These are phyloP conservation scores for Uromys caudimaculatus DNA, from an alignment of 2,797 vertebrate genomes.

Conservation along the genomic window DNA sequence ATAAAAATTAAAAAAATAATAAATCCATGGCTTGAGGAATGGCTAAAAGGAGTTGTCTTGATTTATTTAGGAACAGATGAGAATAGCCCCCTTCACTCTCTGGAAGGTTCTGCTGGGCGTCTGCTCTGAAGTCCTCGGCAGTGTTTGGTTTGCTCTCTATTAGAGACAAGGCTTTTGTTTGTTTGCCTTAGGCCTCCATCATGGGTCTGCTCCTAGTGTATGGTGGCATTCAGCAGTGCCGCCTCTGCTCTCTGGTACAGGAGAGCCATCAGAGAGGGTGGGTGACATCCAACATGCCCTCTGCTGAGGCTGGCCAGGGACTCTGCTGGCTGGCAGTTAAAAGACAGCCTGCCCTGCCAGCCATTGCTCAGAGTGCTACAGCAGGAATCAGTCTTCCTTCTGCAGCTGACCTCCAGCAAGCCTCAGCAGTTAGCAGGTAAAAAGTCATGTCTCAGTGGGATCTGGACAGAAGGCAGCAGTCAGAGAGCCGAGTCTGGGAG, in stretches of 20 bases:
- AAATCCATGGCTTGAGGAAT: not conserved
- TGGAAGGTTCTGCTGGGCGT: not conserved
- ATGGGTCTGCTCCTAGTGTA: not conserved
- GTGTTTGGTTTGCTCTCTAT: not conserved
- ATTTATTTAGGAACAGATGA: not conserved
- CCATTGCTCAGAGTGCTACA: conserved; percentile 19
- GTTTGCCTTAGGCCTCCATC: not conserved
- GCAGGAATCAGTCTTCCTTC: not conserved
- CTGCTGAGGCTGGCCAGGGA: not conserved
- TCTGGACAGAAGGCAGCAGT: not conserved
- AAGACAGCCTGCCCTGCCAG: not conserved
- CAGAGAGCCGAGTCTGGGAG: not conserved
- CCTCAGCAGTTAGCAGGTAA: conserved; percentile 14
- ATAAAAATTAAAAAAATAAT: too few species aligned
- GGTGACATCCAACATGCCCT: not conserved
- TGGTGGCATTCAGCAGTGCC: not conserved
- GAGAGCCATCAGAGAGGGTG: not conserved
- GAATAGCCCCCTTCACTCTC: not conserved
- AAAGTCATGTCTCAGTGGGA: not conserved
- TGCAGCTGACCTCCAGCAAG: not conserved
- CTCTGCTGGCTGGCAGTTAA: not conserved
- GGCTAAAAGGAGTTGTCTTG: not conserved
- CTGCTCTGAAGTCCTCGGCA: not conserved
- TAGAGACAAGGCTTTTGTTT: not conserved
- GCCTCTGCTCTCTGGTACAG: not conserved